These are phyloP conservation scores for Ispidina picta DNA, from an alignment of 2,797 vertebrate genomes.

Conservation along the genomic window DNA sequence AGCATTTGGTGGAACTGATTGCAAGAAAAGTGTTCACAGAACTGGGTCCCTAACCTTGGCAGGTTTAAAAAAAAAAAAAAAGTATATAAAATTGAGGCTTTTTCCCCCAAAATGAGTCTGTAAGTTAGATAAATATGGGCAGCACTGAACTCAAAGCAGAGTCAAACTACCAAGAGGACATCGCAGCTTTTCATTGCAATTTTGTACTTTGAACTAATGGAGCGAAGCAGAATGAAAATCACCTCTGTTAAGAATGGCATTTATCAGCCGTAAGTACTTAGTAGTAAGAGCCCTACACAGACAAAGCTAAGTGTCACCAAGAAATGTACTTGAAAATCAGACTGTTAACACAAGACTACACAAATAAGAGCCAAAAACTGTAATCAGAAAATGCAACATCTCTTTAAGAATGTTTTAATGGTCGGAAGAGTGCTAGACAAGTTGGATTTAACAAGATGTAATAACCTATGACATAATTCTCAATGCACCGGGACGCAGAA, in stretches of 20 bases:
- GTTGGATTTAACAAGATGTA: conserved; percentile 52
- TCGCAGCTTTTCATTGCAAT: conserved; percentile 60
- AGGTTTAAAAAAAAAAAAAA: background rate
- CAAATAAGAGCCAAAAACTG: conserved; percentile 65
- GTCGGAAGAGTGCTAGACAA: conserved; percentile 41
- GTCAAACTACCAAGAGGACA: conserved; percentile 62
- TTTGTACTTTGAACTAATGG: conserved; percentile 68
- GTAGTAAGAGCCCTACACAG: conserved; percentile 61
- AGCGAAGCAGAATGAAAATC: conserved; percentile 66
- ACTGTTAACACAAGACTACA: conserved; percentile 67
- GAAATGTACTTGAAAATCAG: conserved; percentile 67
- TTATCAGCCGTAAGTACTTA: conserved; percentile 64
- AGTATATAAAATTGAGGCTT: conserved; percentile 16
- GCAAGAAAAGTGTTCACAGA: conserved; percentile 25
- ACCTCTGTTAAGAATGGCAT: conserved; percentile 70
- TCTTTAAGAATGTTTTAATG: conserved; percentile 60
- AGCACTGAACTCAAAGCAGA: conserved; percentile 50
- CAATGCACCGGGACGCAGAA: background rate
- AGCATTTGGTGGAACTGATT: conserved; percentile 51
- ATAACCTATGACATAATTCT: conserved; percentile 54
- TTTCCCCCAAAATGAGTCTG: conserved; percentile 13
- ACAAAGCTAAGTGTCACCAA: conserved; percentile 64
- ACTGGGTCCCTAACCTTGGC: conserved; percentile 15
- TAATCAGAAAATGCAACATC: conserved; percentile 52
- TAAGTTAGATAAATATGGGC: conserved; percentile 63